Evolutionary conservation across 2,888 invertebrate genomes (phyloP).

Genomic region (Epirrhoe tristata): DNA sequence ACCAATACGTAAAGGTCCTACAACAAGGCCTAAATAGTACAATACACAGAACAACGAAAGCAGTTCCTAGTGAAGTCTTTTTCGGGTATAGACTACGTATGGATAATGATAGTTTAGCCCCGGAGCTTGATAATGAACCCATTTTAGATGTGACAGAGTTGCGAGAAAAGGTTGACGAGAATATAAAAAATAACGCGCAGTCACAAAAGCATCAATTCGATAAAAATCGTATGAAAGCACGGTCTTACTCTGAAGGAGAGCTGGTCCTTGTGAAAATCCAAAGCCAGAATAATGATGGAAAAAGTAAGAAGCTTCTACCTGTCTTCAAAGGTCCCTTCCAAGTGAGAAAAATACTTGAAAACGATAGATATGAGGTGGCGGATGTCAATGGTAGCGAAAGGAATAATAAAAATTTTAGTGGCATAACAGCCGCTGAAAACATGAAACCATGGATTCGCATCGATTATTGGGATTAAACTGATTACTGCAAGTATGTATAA

Average conservation of each 20-base stretch:
- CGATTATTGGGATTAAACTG: no score
- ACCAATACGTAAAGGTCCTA: background rate
- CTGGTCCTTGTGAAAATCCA: background rate
- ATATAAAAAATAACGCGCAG: background rate
- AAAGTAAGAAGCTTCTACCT: background rate
- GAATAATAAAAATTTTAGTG: background rate
- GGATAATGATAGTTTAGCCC: background rate
- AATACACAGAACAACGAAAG: background rate
- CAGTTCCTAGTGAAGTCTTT: background rate
- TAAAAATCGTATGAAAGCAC: background rate
- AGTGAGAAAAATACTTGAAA: background rate
- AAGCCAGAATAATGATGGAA: background rate
- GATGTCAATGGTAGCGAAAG: background rate
- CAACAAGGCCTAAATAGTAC: constrained; percentile 5
- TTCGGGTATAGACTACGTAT: background rate
- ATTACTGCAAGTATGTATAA: no score
- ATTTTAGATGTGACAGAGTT: background rate
- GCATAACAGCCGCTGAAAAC: background rate
- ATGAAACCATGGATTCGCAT: background rate
- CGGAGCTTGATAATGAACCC: background rate
- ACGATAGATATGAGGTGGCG: background rate
- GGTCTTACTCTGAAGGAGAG: background rate
- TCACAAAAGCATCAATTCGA: background rate
- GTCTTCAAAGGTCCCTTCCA: background rate
- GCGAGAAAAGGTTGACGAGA: background rate